Evolutionary conservation across 2,888 invertebrate genomes (phyloP).

Genomic region (Epinotia demarniana): DNA sequence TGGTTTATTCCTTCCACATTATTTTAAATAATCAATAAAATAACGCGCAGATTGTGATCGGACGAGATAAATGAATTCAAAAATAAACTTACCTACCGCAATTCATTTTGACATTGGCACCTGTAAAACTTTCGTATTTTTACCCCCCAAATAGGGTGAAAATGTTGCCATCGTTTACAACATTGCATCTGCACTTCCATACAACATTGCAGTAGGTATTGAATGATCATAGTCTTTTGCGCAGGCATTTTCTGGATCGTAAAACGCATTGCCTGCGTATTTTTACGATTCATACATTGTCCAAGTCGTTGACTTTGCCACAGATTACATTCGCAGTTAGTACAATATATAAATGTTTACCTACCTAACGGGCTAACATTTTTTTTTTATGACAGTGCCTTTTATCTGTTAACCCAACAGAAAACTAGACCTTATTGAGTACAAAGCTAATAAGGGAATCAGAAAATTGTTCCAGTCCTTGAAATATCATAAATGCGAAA

Average conservation of each 20-base stretch:
- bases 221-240: conserved; percentile 54
- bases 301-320: conserved; percentile 33
- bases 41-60: too few species aligned
- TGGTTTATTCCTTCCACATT: too few species aligned
- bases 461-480: too few species aligned
- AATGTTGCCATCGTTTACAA: conserved; percentile 11
- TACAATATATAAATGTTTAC: background rate
- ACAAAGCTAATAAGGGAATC: too few species aligned
- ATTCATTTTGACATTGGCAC: background rate
- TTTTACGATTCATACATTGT: conserved; percentile 46
- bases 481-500: too few species aligned
- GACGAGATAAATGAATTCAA: too few species aligned
- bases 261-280: conserved; percentile 51
- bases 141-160: background rate
- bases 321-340: conserved; percentile 18
- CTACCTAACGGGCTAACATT: too few species aligned
- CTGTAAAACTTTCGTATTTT: background rate
- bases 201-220: conserved; percentile 47
- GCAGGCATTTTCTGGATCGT: conserved; percentile 58
- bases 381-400: too few species aligned
- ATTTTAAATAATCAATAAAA: too few species aligned
- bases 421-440: too few species aligned
- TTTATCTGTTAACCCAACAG: too few species aligned
- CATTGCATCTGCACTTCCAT: conserved; percentile 9
- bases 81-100: too few species aligned